Conservation (phyloP, 2,113 vertebrate genomes). For the Lepus europaeus region DNA sequence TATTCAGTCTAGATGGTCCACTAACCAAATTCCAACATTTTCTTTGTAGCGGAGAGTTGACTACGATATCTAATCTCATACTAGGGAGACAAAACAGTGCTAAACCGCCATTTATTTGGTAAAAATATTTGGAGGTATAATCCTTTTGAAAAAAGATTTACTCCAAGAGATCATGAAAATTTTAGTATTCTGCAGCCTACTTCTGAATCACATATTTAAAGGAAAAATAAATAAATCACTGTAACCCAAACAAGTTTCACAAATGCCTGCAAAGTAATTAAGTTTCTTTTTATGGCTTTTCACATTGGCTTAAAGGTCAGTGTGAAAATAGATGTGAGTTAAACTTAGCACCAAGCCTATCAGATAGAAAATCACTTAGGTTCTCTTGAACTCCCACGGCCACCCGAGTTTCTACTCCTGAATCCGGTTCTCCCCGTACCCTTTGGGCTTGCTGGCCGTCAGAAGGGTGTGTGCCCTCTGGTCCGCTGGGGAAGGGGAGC, state of each 20-base stretch:
- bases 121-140: neutral
- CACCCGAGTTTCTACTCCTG: neutral
- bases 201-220: slow-evolving; percentile 22
- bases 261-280: slow-evolving; percentile 67
- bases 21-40: no score
- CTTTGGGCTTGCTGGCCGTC: neutral
- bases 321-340: slow-evolving; percentile 38
- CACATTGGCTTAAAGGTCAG: slow-evolving; percentile 62
- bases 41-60: neutral
- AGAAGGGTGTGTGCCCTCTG: neutral
- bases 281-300: slow-evolving; percentile 56
- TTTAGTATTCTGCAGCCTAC: neutral
- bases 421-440: neutral
- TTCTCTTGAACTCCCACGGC: neutral
- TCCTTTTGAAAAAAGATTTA: neutral
- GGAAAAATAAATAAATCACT: slow-evolving; percentile 44
- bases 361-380: neutral
- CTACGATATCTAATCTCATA: neutral
- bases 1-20: neutral
- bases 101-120: neutral
- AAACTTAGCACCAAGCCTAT: neutral
- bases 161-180: neutral
- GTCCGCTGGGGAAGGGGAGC: neutral
- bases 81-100: neutral
- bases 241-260: slow-evolving; percentile 57